Evolutionary conservation across 2,113 vertebrate species (phyloP).

Genomic region (Bucco capensis): DNA sequence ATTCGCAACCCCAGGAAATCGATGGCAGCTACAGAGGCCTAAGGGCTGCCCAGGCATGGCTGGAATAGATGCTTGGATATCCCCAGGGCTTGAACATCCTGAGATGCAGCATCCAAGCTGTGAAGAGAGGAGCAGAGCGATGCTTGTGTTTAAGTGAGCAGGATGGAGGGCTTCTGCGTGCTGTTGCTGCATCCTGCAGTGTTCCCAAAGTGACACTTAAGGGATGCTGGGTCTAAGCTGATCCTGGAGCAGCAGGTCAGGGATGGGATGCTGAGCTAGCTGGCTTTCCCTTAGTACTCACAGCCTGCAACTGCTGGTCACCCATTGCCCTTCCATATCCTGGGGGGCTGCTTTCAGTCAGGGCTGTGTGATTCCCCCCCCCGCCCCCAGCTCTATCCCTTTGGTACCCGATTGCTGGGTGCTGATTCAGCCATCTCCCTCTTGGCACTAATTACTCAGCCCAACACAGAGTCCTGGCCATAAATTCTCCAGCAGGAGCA

Average conservation of each 20-base stretch:
- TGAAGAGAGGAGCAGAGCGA: neutral
- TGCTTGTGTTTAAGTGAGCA: rapidly evolving
- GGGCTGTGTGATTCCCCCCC: neutral
- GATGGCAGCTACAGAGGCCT: neutral
- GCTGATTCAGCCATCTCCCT: constrained; percentile 33
- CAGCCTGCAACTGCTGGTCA: neutral
- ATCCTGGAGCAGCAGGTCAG: neutral
- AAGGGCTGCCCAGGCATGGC: neutral
- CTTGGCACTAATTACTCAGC: neutral
- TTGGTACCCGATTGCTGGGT: rapidly evolving
- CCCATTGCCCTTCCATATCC: neutral
- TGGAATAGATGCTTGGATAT: neutral
- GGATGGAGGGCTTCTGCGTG: neutral
- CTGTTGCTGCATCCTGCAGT: rapidly evolving
- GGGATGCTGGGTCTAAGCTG: neutral
- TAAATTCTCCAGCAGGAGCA: neutral
- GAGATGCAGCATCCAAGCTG: neutral
- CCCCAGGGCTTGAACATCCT: neutral
- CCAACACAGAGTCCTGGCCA: neutral
- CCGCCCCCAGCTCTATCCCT: neutral
- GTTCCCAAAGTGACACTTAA: neutral
- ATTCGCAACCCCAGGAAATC: neutral
- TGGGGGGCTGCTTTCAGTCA: rapidly evolving
- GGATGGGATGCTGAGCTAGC: neutral
- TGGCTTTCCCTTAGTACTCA: neutral